Conservation (phyloP, 2,888 invertebrate species). For the Spodoptera littoralis region DNA sequence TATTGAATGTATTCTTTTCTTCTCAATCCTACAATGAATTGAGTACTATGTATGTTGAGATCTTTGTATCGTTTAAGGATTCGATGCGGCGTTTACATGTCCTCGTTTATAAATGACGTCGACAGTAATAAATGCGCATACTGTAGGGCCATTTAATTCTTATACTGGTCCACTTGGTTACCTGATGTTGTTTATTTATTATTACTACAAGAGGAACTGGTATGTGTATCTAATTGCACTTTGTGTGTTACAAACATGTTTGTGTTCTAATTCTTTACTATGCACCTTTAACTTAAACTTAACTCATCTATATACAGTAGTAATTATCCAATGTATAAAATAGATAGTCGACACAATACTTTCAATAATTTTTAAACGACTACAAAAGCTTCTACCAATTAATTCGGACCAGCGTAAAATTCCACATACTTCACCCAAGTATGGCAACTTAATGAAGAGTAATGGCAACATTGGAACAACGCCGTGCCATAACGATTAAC, state of each 20-base stretch:
- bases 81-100: slow-evolving; percentile 28
- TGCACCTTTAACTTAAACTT: too few species aligned
- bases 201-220: too few species aligned
- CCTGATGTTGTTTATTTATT: background rate
- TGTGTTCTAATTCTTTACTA: too few species aligned
- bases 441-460: slow-evolving; percentile 33
- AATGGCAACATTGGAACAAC: slow-evolving; percentile 21
- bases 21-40: too few species aligned
- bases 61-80: slow-evolving; percentile 27
- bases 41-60: too few species aligned
- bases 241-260: too few species aligned
- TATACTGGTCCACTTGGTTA: slow-evolving; percentile 7
- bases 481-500: slow-evolving; percentile 20
- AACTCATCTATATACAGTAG: too few species aligned
- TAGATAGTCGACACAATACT: too few species aligned
- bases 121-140: slow-evolving; percentile 31
- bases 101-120: slow-evolving; percentile 22
- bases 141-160: slow-evolving; percentile 7
- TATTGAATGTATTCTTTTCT: too few species aligned
- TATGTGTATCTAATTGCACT: too few species aligned
- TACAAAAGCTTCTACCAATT: background rate
- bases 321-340: too few species aligned
- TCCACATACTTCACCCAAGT: background rate
- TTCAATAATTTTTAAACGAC: too few species aligned
- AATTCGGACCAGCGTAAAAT: slow-evolving; percentile 3